phyloP scores from a whole-genome alignment of 2,888 invertebrate species.

The Rotaria magnacalcarata region DNA sequence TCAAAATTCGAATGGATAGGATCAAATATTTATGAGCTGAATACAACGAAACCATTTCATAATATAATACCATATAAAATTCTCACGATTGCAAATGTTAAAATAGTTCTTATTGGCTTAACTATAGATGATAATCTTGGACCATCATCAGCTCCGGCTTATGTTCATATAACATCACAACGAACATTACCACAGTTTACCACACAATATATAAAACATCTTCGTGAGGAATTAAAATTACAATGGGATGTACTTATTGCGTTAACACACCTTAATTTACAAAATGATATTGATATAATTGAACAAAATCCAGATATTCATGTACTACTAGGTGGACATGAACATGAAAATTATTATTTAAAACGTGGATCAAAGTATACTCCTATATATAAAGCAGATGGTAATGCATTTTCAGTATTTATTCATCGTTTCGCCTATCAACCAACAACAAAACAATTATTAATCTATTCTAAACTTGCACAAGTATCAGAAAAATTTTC shows the following conservation, averaged over 20 bases:
- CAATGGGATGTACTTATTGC: not conserved
- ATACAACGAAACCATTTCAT: conserved; percentile 24
- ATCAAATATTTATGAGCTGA: conserved; percentile 1
- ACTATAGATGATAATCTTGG: conserved; percentile 22
- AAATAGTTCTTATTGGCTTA: conserved; percentile 29
- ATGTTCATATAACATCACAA: conserved; percentile 28
- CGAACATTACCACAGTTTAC: conserved; percentile 2
- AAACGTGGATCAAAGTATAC: not conserved
- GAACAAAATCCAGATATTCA: not conserved
- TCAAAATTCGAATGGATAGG: conserved; percentile 2
- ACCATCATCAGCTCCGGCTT: not conserved
- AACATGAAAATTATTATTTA: conserved; percentile 35
- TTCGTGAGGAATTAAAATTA: not conserved
- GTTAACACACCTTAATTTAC: not conserved
- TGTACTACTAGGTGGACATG: conserved; percentile 4
- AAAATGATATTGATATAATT: conserved; percentile 23
- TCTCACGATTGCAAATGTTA: not conserved
- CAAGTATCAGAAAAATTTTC: not conserved
- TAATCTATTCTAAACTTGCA: not conserved
- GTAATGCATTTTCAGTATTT: conserved; percentile 8
- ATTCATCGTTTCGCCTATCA: conserved; percentile 30
- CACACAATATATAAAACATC: not conserved
- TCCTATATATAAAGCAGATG: conserved; percentile 23
- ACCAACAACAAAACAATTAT: not conserved
- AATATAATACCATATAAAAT: conserved; percentile 30